Evolutionary conservation across 2,888 invertebrate genomes (phyloP).

Genomic region (Tachina grossa): DNA sequence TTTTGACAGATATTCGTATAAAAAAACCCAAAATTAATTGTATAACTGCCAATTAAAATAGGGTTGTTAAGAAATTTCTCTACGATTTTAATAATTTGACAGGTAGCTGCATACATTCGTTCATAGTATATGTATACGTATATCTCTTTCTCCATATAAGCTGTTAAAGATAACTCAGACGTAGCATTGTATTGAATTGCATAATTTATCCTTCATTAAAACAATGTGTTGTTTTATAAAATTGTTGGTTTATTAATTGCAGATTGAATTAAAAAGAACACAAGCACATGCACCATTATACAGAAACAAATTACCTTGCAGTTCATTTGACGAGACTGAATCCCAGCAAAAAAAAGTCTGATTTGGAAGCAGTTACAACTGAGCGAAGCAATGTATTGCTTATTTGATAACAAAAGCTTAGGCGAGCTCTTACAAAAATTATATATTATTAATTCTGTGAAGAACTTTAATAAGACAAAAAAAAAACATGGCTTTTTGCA

Average conservation of each 20-base stretch:
- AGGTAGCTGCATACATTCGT: background rate
- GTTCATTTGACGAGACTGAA: background rate
- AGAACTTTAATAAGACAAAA: no score
- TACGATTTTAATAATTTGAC: slow-evolving; percentile 11
- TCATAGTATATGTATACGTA: background rate
- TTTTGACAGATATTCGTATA: background rate
- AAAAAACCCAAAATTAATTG: slow-evolving; percentile 11
- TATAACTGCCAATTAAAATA: slow-evolving; percentile 14
- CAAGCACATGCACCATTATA: background rate
- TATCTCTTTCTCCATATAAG: background rate
- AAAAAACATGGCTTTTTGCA: no score
- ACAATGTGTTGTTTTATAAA: slow-evolving; percentile 60
- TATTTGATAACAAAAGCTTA: no score
- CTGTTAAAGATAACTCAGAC: slow-evolving; percentile 40
- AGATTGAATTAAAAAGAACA: slow-evolving; percentile 46
- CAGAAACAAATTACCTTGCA: background rate
- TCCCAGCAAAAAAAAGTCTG: no score
- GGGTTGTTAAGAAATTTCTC: slow-evolving; percentile 6
- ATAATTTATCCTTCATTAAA: slow-evolving; percentile 62
- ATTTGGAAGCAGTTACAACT: no score
- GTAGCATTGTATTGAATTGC: slow-evolving; percentile 38
- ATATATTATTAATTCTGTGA: no score
- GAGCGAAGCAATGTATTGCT: no score
- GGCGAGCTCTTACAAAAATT: no score
- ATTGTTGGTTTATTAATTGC: slow-evolving; percentile 57